Evolutionary conservation across 2,797 vertebrate genomes (phyloP), one percentile per base, ranked within the genome.

Genomic region (Neosalanx taihuensis): DNA sequence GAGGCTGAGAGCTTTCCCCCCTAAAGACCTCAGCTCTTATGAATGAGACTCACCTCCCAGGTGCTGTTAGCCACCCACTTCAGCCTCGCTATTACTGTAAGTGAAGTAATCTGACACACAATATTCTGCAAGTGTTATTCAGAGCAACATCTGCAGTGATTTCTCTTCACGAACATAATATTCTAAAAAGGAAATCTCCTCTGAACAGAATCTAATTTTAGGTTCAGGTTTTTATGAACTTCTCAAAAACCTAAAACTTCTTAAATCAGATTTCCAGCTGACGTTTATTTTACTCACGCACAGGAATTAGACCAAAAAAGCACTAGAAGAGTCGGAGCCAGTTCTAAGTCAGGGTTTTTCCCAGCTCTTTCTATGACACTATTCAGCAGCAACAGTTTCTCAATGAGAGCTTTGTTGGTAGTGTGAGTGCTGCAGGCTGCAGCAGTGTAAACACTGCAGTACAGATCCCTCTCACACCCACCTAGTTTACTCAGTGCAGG

Each of bases 391-490:
- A 69, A 78, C 76, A 64, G 83, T 89, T 90, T 85, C 91, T 93
- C 91, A 93, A 92, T 92, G 92, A 84, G 79, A 80, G 86, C 90
- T 89, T 89, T 94, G 92, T 93, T 83, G 83, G 69, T 2, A 64
- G 53, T 70, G 73, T 77, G 79, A 82, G 79, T 84, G 83, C 89
- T 89, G 85, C 84, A 85, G 81, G 82, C 87, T 84, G n/a, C 81
- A 86, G 33, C 79, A 81, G 85, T 84, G 83, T 84, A 91, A 93
- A 92, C 86, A 82, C 75, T 85, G 86, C 83, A 84, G 81, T 87
- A 81, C 83, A 90, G 86, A 90, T 84, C 86, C 80, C 79, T 90
- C 77, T 84, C 79, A 83, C 82, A 83, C 65, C 59, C 64, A 72
- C 80, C 79, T 69, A 91, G 82, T 91, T 92, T 91, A 89, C 90